Base-by-base conservation (phyloP, 2,113 vertebrate species). In the Cynopterus brachyotis region DNA sequence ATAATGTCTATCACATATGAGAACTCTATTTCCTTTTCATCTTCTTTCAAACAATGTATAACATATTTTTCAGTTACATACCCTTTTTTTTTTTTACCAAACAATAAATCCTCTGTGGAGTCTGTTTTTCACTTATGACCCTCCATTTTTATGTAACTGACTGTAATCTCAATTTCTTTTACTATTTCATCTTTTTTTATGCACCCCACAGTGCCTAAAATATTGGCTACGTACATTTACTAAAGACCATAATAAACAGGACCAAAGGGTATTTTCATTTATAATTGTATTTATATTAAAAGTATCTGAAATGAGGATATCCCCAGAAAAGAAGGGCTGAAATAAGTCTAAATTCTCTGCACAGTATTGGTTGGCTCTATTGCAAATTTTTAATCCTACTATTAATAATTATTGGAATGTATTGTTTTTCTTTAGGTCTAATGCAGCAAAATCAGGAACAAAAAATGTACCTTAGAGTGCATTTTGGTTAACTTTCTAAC, bases 401-500 rank as follows among this genome's bases (percentile, higher is more conserved):
- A 78, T 47, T 67, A 82, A 80, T 88, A 70, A 47, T 45, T 90
- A 96, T 12, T 96, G 73, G 79, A 30, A 75, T 86, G 0, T 4
- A 95, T 40, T 50, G 35, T 37, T 91, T 94, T 93, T 79, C 72
- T 95, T 96, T 72, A 17, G 2, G n/a, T 64, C 22, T 66, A 42
- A 96, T 15, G 89, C 32, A 70, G 32, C 57, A 93, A 66, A 57
- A 64, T 66, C 55, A 83, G 94, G 94, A 96, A 89, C 83, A 92
- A 4, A 73, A 4, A 86, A 53, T 9, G 3, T 88, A 50, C 26
- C 55, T 84, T 62, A 55, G 72, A 67, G 3, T 47, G 90, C 82
- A 28, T 90, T 81, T 82, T 94, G 57, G 92, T 87, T 45, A 95
- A 19, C 81, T 90, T 95, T 97, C 92, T 50, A 91, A 35, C 70